Conservation (phyloP, 2,113 vertebrate genomes). For the Mystacornis crossleyi region DNA sequence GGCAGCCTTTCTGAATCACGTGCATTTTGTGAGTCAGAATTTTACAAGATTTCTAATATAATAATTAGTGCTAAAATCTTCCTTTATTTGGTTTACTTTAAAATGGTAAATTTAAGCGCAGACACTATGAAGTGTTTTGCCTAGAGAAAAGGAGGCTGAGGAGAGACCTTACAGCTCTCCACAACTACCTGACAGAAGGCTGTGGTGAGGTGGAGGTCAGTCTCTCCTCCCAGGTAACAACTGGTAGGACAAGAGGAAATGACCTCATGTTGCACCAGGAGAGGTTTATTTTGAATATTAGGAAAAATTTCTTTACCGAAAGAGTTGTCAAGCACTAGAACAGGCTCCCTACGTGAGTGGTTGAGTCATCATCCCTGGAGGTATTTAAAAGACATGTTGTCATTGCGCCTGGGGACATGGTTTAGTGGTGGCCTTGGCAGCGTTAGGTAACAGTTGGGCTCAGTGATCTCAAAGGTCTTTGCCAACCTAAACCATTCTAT, state of each 20-base stretch:
- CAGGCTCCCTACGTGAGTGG: neutral
- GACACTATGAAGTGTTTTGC: neutral
- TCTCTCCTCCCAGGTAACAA: neutral
- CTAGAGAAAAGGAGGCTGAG: neutral
- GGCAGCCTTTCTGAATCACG: neutral
- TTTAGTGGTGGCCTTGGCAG: neutral
- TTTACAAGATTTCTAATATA: neutral
- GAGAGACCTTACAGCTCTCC: neutral
- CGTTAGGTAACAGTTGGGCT: neutral
- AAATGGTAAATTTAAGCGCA: neutral
- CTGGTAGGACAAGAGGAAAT: neutral
- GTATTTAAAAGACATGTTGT: neutral
- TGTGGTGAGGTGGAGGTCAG: neutral
- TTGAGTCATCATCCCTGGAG: neutral
- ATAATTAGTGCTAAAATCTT: neutral
- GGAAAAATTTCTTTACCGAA: neutral
- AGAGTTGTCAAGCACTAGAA: neutral
- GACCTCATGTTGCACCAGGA: neutral
- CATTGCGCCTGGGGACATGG: neutral
- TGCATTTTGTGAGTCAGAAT: neutral
- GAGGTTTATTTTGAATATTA: neutral
- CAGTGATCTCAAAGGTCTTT: neutral
- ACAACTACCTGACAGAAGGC: neutral
- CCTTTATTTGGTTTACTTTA: neutral
- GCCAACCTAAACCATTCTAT: neutral